Base-by-base conservation (phyloP, 2,888 invertebrate species). In the Lithosia quadra region DNA sequence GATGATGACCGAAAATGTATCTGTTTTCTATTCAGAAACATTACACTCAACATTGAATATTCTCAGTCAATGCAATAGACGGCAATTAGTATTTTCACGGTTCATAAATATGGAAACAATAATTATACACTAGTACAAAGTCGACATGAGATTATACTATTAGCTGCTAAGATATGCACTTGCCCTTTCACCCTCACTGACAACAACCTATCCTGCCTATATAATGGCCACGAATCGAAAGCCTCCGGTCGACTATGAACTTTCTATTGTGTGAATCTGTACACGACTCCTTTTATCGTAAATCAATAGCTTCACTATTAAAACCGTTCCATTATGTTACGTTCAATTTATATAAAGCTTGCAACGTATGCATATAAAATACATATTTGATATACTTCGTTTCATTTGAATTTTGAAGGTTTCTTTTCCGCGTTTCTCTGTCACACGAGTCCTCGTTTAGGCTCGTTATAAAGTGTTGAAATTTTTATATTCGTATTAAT, bases 231-330 rank as follows among this genome's bases (percentile, higher is more conserved):
- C 83, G 83, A 81, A 77, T 80, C 80, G 86, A 87, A 86, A 87
- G 86, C 79, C 71, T 75, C 76, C 72, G 66, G 68, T 64, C 67
- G 67, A 60, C 72, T 67, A 64, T 65, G 65, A 68, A 78, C 88
- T 88, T 88, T 87, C 88, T 81, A 85, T 85, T 85, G 83, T 84
- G 82, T 80, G 81, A 74, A 80, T 83, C 78, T 72, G 67, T 73
- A 80, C 84, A 83, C 84, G 84, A 84, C 75, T 83, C 81, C 79
- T 79, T 81, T 71, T 71, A 68, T 74, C 72, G 69, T 76, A 79
- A 78, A 81, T 80, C 74, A 77, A 70, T 72, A 72, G 67, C 57
- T 69, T 73, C 53, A 66, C 67, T 49, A 72, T 69, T 65, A 65
- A 57, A 69, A 28, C 3, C 9, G 11, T 61, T 65, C 58, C 13